These are phyloP conservation scores for Tychaedon coryphoeus DNA, from an alignment of 2,113 vertebrate genomes.

Conservation along the genomic window DNA sequence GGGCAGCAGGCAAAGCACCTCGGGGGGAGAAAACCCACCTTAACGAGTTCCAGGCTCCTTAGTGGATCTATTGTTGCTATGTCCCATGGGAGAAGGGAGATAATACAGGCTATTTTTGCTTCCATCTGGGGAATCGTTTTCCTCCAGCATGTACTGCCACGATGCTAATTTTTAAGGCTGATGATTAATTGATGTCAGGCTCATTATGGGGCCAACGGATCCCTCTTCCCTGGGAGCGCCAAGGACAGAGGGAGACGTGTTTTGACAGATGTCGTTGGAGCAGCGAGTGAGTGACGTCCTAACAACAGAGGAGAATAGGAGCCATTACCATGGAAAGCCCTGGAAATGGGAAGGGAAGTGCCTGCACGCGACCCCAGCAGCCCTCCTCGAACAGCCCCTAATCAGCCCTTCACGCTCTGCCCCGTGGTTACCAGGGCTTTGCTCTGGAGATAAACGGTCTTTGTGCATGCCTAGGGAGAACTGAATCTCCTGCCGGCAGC, in stretches of 20 bases:
- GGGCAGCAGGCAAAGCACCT: neutral
- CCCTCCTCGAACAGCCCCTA: neutral
- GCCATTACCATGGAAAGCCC: constrained; percentile 21
- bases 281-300: neutral
- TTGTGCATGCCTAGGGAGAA: neutral
- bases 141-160: neutral
- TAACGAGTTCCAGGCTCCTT: neutral
- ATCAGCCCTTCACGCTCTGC: constrained; percentile 44
- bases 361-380: neutral
- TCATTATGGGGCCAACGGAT: constrained; percentile 9
- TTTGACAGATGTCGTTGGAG: constrained; percentile 54
- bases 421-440: neutral
- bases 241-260: neutral
- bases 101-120: constrained; percentile 36
- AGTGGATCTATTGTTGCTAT: constrained; percentile 13
- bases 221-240: neutral
- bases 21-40: neutral
- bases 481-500: neutral
- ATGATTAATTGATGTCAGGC: constrained; percentile 66
- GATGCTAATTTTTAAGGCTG: constrained; percentile 45
- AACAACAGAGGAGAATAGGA: neutral
- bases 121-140: constrained; percentile 52
- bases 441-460: neutral
- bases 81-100: neutral
- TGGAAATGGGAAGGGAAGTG: constrained; percentile 49